These are phyloP conservation scores for Hippocampus comes DNA, from an alignment of 2,113 vertebrate species.

Conservation along the genomic window DNA sequence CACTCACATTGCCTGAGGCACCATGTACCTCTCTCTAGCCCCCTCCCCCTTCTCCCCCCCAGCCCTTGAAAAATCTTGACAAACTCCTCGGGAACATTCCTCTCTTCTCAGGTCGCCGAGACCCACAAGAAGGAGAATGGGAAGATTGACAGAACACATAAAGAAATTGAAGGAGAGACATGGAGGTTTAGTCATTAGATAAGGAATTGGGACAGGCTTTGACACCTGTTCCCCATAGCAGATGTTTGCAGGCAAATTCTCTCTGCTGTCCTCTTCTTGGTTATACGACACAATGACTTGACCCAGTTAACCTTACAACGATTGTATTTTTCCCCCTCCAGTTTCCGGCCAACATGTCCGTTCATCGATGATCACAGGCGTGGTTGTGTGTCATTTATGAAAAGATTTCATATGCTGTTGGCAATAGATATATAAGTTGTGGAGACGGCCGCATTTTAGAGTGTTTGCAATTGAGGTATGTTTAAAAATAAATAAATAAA, in stretches of 20 bases:
- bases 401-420: neutral
- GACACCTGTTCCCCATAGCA: slow-evolving; percentile 66
- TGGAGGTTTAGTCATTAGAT: slow-evolving; percentile 28
- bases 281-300: neutral
- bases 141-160: slow-evolving; percentile 18
- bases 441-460: neutral
- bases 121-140: slow-evolving; percentile 22
- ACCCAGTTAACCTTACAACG: no score
- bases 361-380: neutral
- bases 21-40: slow-evolving; percentile 2
- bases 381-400: neutral
- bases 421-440: neutral
- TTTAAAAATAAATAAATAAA: no score
- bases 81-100: slow-evolving; percentile 47
- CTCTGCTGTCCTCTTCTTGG: slow-evolving; percentile 11
- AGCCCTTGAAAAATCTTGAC: slow-evolving; percentile 48
- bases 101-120: slow-evolving; percentile 52
- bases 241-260: slow-evolving; percentile 46
- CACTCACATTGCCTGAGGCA: slow-evolving; percentile 35
- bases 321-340: neutral
- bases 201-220: slow-evolving; percentile 30
- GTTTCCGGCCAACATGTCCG: neutral
- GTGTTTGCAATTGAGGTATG: neutral
- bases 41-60: neutral
- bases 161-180: slow-evolving; percentile 8